phyloP scores from a whole-genome alignment of 2,888 invertebrate genomes.

The Trichacis sp. region DNA sequence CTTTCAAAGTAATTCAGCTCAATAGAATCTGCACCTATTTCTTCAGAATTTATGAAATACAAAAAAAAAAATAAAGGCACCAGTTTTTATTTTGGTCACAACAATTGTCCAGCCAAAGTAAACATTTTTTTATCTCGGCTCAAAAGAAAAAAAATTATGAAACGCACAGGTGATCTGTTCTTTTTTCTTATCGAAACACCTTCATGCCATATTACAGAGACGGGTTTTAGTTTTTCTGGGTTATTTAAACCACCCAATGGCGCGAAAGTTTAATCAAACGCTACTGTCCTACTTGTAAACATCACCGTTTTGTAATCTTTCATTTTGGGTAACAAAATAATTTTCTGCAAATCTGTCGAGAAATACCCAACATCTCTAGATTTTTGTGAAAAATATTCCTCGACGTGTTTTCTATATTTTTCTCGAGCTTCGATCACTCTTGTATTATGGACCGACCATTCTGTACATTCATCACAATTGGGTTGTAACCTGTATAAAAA shows the following conservation, averaged over 20 bases:
- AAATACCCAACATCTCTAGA: background rate
- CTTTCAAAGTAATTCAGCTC: constrained; percentile 22
- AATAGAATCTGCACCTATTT: constrained; percentile 5
- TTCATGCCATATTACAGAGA: constrained; percentile 15
- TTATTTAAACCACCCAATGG: constrained; percentile 5
- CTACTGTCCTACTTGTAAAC: too few relatives aligned
- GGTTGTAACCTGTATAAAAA: too few relatives aligned
- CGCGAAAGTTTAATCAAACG: too few relatives aligned
- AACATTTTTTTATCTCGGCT: constrained; percentile 15
- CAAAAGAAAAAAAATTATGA: constrained; percentile 16
- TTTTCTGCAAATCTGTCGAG: constrained; percentile 12
- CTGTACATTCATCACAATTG: constrained; percentile 6
- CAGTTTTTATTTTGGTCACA: constrained; percentile 23
- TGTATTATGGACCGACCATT: constrained; percentile 14
- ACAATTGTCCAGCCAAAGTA: constrained; percentile 24
- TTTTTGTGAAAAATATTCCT: background rate
- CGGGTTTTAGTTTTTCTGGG: constrained; percentile 5
- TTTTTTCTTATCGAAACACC: constrained; percentile 2
- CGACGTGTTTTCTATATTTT: too few relatives aligned
- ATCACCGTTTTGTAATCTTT: background rate
- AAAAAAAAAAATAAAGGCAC: constrained; percentile 16
- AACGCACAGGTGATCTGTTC: constrained; percentile 12
- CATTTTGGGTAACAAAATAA: constrained; percentile 15
- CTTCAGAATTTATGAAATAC: constrained; percentile 19
- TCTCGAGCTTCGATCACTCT: background rate